Base-by-base conservation (phyloP, 2,888 invertebrate genomes). In the Andricus quercusramuli region DNA sequence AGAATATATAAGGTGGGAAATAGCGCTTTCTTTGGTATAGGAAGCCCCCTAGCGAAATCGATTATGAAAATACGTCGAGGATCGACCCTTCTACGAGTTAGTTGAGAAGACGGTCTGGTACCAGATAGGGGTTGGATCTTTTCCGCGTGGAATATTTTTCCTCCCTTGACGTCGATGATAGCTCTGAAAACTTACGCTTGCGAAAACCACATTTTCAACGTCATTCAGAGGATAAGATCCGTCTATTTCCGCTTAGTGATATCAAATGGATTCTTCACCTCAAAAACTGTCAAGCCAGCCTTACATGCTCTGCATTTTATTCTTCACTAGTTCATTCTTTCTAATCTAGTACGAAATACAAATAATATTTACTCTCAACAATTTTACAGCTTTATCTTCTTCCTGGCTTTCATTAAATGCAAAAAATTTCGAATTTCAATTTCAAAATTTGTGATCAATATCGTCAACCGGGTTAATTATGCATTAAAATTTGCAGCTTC, bases 21-120 rank as follows among this genome's bases (percentile, higher is more conserved):
- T 70, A 70, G 15, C 68, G 70, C 25, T 70, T 70, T 70, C 70
- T 70, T 70, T 70, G 29, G 70, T 70, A 64, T 29, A 82, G 82
- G 79, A 76, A 81, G 79, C 83, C 83, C 81, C 80, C 80, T 80
- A 83, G 86, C 82, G 86, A 86, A 89, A 88, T 89, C 89, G 88
- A 88, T 87, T 89, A 89, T 88, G 89, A 89, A 89, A 89, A 88
- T 89, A 88, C 84, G 83, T 82, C 82, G 83, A 83, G 82, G 78
- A 83, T 84, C 82, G 85, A 78, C 79, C 83, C 81, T 81, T 82
- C 80, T 82, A 80, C 66, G 83, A 66, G 84, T 83, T 84, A 84
- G 79, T 80, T 67, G 79, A 80, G 80, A 79, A 83, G 83, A 83
- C 77, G 79, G 25, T 70, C 47, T 70, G 47, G 47, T 70, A 70